Evolutionary conservation across 1,140 invertebrate species (phyloP).

Genomic region (Euschistus heros): DNA sequence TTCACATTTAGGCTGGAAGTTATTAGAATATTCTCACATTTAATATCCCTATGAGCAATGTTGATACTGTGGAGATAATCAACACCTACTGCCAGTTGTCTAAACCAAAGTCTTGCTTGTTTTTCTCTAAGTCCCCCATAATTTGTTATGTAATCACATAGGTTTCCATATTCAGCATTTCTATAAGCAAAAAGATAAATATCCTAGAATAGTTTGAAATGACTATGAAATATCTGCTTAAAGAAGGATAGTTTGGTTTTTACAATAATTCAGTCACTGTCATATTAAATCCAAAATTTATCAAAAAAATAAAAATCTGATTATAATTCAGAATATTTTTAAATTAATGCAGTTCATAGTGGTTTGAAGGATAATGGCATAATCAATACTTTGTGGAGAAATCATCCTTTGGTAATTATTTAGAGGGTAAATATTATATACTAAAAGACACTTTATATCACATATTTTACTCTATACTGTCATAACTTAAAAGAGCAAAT

Average conservation of each 20-base stretch:
- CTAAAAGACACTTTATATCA: too few relatives aligned
- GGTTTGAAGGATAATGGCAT: too few relatives aligned
- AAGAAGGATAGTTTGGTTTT: background rate
- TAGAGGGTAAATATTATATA: too few relatives aligned
- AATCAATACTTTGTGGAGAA: too few relatives aligned
- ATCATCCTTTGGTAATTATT: too few relatives aligned
- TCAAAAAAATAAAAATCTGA: too few relatives aligned
- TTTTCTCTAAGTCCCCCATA: constrained; percentile 46
- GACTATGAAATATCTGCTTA: background rate
- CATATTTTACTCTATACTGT: too few relatives aligned
- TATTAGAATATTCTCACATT: constrained; percentile 68
- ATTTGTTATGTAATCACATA: constrained; percentile 52
- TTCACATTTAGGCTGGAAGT: constrained; percentile 59
- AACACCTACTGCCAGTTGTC: constrained; percentile 51
- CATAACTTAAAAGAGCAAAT: too few relatives aligned
- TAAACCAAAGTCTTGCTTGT: constrained; percentile 53
- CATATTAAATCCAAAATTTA: too few relatives aligned
- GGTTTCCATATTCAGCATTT: constrained; percentile 52
- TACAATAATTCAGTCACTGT: too few relatives aligned
- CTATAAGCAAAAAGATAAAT: constrained; percentile 5
- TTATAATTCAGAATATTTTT: too few relatives aligned
- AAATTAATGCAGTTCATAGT: too few relatives aligned
- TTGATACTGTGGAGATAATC: constrained; percentile 60
- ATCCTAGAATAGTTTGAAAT: background rate
- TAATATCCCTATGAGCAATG: constrained; percentile 62